Evolutionary conservation across 2,888 invertebrate genomes (phyloP).

Genomic region (Xestia xanthographa): DNA sequence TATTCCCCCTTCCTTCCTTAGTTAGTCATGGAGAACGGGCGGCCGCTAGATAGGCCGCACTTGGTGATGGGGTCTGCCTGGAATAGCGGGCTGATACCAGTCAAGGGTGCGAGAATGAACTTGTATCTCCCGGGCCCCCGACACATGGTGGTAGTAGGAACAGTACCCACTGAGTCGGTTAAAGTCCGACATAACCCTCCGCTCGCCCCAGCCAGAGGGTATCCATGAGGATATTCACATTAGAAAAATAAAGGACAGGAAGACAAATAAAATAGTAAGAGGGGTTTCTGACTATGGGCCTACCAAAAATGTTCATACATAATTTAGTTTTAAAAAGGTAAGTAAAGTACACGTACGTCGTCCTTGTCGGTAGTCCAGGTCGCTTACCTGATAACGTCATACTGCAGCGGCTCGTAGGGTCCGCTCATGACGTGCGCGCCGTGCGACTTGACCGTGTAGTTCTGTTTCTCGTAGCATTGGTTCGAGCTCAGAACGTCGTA

Average conservation of each 20-base stretch:
- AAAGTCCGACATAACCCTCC: no score
- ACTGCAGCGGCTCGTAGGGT: constrained; percentile 86
- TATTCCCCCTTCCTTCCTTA: no score
- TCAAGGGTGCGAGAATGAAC: no score
- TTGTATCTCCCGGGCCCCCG: no score
- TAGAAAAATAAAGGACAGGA: neutral
- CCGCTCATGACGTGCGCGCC: constrained; percentile 85
- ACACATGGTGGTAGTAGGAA: no score
- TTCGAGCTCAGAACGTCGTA: constrained; percentile 84
- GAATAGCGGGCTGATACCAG: no score
- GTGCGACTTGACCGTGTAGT: constrained; percentile 81
- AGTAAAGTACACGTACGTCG: neutral
- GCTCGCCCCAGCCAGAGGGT: no score
- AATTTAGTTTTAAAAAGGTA: neutral
- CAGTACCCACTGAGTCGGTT: no score
- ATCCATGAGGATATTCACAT: no score
- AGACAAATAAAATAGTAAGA: neutral
- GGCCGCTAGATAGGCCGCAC: no score
- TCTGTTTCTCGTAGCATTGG: constrained; percentile 86
- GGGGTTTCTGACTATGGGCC: neutral
- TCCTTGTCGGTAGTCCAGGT: neutral
- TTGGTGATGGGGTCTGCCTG: no score
- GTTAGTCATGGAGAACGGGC: no score
- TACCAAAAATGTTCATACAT: neutral
- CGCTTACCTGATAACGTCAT: constrained; percentile 79